These are phyloP conservation scores for Columba livia DNA, from an alignment of 2,113 vertebrate genomes.

Conservation along the genomic window DNA sequence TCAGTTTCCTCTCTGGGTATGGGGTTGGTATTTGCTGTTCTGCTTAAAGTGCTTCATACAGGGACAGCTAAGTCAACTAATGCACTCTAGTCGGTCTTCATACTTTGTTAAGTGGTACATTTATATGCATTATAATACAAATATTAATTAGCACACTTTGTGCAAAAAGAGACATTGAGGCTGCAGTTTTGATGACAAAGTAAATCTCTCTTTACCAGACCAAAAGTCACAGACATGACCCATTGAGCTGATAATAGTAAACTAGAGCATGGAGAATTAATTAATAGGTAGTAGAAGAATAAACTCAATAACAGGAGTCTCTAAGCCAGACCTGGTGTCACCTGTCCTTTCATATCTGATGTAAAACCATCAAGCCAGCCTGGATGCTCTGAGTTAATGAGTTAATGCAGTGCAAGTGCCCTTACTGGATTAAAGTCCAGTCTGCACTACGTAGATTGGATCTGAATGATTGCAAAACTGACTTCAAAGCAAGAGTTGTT, in stretches of 20 bases:
- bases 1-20: not conserved
- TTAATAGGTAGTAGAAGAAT: not conserved
- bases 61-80: not conserved
- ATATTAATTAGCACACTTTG: not conserved
- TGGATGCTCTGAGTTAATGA: no score
- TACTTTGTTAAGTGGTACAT: not conserved
- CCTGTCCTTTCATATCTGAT: not conserved
- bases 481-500: not conserved
- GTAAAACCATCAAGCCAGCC: not conserved
- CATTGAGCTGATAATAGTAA: not conserved
- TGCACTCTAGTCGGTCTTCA: not conserved
- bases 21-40: not conserved
- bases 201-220: not conserved
- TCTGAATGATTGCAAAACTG: not conserved
- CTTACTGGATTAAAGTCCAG: not conserved
- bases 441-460: not conserved
- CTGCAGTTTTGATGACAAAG: not conserved
- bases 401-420: not conserved
- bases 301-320: rapidly evolving
- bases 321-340: not conserved
- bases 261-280: no score
- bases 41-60: not conserved
- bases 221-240: not conserved
- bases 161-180: not conserved
- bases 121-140: not conserved